Evolutionary conservation across 2,888 invertebrate genomes (phyloP), one percentile per base, ranked within the genome.

Genomic region (Eugnorisma glareosa): DNA sequence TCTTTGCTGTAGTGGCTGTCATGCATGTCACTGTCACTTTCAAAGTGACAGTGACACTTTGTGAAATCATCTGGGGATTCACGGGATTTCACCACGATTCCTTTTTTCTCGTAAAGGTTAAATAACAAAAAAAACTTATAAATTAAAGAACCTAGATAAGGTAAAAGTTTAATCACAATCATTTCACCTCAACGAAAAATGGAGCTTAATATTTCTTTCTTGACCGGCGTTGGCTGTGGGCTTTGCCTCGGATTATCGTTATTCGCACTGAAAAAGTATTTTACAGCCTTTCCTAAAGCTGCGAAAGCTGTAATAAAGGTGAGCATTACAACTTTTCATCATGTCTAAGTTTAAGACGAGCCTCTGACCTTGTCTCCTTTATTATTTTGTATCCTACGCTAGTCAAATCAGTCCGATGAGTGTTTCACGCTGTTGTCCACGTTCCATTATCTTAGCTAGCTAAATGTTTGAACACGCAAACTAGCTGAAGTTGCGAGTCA

Each of bases 211-310:
- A 37, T 94, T 61, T 91, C 94, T 66, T 96, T 97, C 82, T 73
- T 95, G 28, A 91, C 96, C 57, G 97, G 97, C 13, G 81, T 97
- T 77, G 95, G 96, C 73, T 96, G 96, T 83, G 97, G 97, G 40
- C 85, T 97, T 74, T 96, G 95, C 86, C 87, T 97, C 45, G 96
- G 97, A n/a, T 88, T 96, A 76, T 95, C 97, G 2, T 72, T 97
- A 75, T 92, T 95, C 85, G 94, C 94, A 11, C 59, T 95, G 0
- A 93, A 89, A 87, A 95, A 90, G 85, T 93, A 94, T 76, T 90
- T 95, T 61, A 89, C 93, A 59, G 79, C 89, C 4, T 79, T 89
- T 74, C 87, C 93, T 37, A 87, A 91, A 24, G 88, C 91, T 54
- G 86, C 88, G 15, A 91, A 93, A 85, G 90, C 86, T 54, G 72